phyloP scores from a whole-genome alignment of 2,113 vertebrate genomes.

The Fregetta grallaria region DNA sequence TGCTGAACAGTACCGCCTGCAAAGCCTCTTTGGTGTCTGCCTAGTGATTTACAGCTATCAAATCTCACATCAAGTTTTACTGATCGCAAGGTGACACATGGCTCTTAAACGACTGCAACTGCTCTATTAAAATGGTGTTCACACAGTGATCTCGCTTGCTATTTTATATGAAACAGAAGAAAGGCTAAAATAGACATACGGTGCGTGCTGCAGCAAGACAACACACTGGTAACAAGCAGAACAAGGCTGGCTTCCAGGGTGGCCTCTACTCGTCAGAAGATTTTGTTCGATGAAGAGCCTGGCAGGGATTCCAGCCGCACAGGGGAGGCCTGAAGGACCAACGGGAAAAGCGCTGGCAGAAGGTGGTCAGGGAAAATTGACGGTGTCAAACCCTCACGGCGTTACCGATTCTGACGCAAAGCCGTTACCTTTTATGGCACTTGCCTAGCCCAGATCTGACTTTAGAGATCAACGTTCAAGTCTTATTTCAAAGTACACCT shows the following conservation, averaged over 20 bases:
- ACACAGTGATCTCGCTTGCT: neutral
- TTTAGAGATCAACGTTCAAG: neutral
- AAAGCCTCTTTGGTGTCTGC: neutral
- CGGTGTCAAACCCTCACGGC: too few relatives aligned
- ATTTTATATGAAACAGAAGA: too few relatives aligned
- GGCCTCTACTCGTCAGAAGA: neutral
- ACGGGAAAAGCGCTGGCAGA: neutral
- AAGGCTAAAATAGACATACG: neutral
- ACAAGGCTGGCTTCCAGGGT: neutral
- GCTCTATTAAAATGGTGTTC: neutral
- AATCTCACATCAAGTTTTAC: neutral
- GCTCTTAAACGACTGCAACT: neutral
- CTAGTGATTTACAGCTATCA: neutral
- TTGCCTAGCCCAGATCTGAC: neutral
- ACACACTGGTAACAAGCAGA: too few relatives aligned
- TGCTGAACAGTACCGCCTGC: neutral
- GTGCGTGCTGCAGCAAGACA: neutral
- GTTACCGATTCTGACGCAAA: neutral
- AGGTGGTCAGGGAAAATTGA: too few relatives aligned
- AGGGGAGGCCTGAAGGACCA: too few relatives aligned
- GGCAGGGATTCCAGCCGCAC: too few relatives aligned
- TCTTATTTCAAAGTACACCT: neutral
- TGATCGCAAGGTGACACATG: fast-evolving
- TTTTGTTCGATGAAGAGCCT: neutral
- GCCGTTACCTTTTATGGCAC: neutral